phyloP scores from a whole-genome alignment of 2,888 invertebrate species.

The Drosophila prostipennis region DNA sequence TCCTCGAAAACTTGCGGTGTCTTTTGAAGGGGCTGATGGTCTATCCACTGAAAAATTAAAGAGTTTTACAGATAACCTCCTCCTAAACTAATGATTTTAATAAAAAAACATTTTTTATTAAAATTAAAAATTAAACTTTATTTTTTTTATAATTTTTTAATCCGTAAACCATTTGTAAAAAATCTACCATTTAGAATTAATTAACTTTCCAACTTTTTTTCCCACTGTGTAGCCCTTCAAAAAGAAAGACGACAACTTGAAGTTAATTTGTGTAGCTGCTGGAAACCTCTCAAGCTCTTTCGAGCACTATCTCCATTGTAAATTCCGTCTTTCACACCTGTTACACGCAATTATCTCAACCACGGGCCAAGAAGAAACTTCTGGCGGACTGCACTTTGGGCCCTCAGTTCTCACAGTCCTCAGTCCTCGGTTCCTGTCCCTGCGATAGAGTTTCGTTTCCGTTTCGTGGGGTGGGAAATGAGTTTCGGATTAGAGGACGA shows the following conservation, averaged over 20 bases:
- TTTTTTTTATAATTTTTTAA: neutral
- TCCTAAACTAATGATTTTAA: too few species aligned
- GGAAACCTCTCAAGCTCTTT: slow-evolving; percentile 35
- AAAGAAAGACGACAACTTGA: slow-evolving; percentile 43
- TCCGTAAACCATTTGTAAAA: neutral
- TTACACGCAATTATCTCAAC: slow-evolving; percentile 76
- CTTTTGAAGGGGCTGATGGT: neutral
- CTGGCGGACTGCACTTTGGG: slow-evolving; percentile 59
- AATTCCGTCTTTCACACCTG: slow-evolving; percentile 79
- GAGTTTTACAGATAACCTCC: neutral
- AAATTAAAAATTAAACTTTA: too few species aligned
- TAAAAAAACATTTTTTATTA: too few species aligned
- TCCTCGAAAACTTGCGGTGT: slow-evolving; percentile 29
- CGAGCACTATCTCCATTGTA: slow-evolving; percentile 60
- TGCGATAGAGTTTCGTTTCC: slow-evolving; percentile 73
- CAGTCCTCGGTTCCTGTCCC: neutral
- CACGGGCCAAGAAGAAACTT: slow-evolving; percentile 69
- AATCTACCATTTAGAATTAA: neutral
- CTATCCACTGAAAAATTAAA: slow-evolving; percentile 1
- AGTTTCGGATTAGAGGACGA: slow-evolving; percentile 81
- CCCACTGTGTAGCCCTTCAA: neutral
- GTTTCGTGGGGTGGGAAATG: slow-evolving; percentile 63
- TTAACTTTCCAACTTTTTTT: neutral
- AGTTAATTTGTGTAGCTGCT: slow-evolving; percentile 62
- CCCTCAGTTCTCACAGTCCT: slow-evolving; percentile 14